Evolutionary conservation across 2,797 vertebrate species (phyloP).

Genomic region (Notolepis coatsorum): DNA sequence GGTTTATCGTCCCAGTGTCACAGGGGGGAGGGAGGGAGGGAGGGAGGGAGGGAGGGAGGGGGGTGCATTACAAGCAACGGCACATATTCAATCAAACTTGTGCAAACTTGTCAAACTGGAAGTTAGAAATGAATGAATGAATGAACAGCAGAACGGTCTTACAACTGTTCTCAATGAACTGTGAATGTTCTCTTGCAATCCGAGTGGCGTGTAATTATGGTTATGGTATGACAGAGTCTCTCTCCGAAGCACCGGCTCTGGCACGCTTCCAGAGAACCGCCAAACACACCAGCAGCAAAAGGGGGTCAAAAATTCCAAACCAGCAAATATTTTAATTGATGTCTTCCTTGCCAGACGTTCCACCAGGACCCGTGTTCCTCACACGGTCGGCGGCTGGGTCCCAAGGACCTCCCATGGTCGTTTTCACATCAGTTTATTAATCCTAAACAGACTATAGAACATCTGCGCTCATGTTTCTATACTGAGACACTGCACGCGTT

Average conservation of each 20-base stretch:
- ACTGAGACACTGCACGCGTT: too few species aligned
- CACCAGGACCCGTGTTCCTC: not conserved
- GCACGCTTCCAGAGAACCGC: conserved; percentile 77
- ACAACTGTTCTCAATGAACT: conserved; percentile 65
- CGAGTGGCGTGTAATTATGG: conserved; percentile 77
- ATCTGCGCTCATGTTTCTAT: too few species aligned
- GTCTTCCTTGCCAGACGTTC: conserved; percentile 42
- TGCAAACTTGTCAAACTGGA: not conserved
- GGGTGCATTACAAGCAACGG: too few species aligned
- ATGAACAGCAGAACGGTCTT: conserved; percentile 46
- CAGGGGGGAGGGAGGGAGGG: too few species aligned
- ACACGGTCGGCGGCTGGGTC: not conserved
- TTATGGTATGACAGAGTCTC: conserved; percentile 74
- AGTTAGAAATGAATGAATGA: not conserved
- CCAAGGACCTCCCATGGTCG: not conserved
- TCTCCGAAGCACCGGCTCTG: conserved; percentile 61
- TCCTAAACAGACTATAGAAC: not conserved
- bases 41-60: not conserved
- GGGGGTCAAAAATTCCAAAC: conserved; percentile 50
- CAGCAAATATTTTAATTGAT: conserved; percentile 63
- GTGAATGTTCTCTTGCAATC: conserved; percentile 58
- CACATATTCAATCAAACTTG: not conserved
- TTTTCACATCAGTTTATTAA: too few species aligned
- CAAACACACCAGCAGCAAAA: conserved; percentile 51
- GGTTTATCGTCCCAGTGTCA: too few species aligned